Evolutionary conservation across 2,113 vertebrate species (phyloP).

Genomic region (Dinomys branickii): DNA sequence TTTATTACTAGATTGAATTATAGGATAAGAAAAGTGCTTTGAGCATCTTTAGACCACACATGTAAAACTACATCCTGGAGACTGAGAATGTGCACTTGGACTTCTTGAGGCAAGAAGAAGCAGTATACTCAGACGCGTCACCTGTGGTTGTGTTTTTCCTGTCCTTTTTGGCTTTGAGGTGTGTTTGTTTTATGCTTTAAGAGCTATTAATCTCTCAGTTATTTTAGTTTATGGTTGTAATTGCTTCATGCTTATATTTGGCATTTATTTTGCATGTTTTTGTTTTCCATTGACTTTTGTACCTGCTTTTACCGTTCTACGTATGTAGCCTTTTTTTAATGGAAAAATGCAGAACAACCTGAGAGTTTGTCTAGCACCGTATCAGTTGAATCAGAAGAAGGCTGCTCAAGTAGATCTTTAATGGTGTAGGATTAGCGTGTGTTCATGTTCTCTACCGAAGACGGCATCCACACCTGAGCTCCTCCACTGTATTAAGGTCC

Average conservation of each 20-base stretch:
- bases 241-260: neutral
- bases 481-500: neutral
- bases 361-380: conserved; percentile 60
- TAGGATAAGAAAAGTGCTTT: conserved; percentile 76
- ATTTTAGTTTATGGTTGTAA: conserved; percentile 43
- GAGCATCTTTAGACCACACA: conserved; percentile 70
- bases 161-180: conserved; percentile 7
- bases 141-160: neutral
- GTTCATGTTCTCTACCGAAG: neutral
- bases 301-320: conserved; percentile 35
- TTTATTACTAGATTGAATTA: conserved; percentile 68
- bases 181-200: conserved; percentile 22
- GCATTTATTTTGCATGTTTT: conserved; percentile 42
- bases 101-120: conserved; percentile 17
- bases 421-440: neutral
- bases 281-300: conserved; percentile 56
- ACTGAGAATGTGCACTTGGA: conserved; percentile 49
- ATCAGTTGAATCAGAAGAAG: conserved; percentile 23
- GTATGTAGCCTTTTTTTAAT: conserved; percentile 50
- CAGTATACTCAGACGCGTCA: neutral
- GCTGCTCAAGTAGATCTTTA: neutral
- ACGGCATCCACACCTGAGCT: neutral
- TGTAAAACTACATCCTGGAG: conserved; percentile 44
- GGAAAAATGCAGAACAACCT: conserved; percentile 18
- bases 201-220: conserved; percentile 26